Evolutionary conservation across 2,888 invertebrate species (phyloP).

Genomic region (Ectropis crepuscularia): DNA sequence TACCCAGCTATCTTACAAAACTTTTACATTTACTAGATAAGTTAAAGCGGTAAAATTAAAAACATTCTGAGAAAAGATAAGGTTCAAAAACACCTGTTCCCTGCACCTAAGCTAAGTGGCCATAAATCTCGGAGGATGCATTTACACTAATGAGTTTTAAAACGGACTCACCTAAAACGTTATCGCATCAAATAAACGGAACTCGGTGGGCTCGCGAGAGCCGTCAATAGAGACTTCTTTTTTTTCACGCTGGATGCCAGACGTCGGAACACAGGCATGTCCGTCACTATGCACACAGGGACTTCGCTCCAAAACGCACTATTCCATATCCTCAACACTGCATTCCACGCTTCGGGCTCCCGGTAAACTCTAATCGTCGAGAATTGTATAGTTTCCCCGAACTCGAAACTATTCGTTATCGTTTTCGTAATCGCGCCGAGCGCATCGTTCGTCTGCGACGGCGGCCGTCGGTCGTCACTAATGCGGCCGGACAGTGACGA

Average conservation of each 20-base stretch:
- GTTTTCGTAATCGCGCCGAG: conserved; percentile 43
- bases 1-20: conserved; percentile 4
- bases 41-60: conserved; percentile 32
- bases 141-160: conserved; percentile 64
- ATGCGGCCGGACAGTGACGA: conserved; percentile 35
- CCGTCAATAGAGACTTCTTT: conserved; percentile 72
- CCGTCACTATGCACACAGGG: conserved; percentile 67
- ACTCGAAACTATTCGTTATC: conserved; percentile 36
- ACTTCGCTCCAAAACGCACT: conserved; percentile 58
- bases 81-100: conserved; percentile 49
- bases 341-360: conserved; percentile 54
- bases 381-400: conserved; percentile 6
- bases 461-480: conserved; percentile 49
- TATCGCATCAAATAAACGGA: conserved; percentile 79
- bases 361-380: conserved; percentile 21
- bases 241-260: conserved; percentile 80
- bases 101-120: conserved; percentile 46
- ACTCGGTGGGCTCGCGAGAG: conserved; percentile 64
- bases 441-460: conserved; percentile 62
- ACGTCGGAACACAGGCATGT: conserved; percentile 78
- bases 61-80: conserved; percentile 40
- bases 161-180: conserved; percentile 80
- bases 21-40: conserved; percentile 31
- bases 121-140: conserved; percentile 55
- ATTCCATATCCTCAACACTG: conserved; percentile 73